A percentile compares a stretch with the other conserved stretches of the same genome.
These are phyloP conservation scores for Neodon shergylaensis DNA, from an alignment of 2,113 vertebrate species.

Conservation along the genomic window DNA sequence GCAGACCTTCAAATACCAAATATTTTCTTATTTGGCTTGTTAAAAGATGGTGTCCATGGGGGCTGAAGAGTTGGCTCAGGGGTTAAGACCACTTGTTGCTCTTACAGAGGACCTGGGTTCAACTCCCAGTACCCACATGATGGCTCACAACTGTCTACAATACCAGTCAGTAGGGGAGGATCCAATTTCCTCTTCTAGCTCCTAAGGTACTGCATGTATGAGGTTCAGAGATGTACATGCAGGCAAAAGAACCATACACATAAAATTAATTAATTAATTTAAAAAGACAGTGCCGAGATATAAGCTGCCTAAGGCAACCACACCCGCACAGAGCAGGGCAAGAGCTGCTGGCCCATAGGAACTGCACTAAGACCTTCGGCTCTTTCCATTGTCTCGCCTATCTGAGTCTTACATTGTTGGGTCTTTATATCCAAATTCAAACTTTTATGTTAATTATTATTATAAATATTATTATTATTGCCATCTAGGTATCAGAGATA, in stretches of 20 bases:
- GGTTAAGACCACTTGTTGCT: neutral
- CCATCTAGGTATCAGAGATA: neutral
- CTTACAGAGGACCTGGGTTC: neutral
- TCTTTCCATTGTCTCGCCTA: constrained; percentile 11
- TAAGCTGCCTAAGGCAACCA: neutral
- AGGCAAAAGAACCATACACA: neutral
- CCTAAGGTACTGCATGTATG: neutral
- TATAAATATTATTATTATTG: neutral
- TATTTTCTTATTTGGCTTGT: constrained; percentile 17
- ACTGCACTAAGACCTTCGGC: neutral
- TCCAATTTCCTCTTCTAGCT: neutral
- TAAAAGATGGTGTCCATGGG: neutral
- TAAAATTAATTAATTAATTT: neutral
- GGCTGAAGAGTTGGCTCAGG: neutral
- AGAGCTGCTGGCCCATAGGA: neutral
- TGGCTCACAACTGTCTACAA: neutral
- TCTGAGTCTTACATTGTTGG: neutral
- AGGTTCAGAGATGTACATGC: neutral
- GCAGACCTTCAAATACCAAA: neutral
- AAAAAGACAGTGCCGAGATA: neutral
- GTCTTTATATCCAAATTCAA: constrained; percentile 52
- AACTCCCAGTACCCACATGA: neutral
- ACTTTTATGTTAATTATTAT: neutral
- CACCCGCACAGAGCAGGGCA: neutral
- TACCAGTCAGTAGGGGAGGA: neutral